phyloP scores from a whole-genome alignment of 2,113 vertebrate genomes.

The Neodon shergylaensis region DNA sequence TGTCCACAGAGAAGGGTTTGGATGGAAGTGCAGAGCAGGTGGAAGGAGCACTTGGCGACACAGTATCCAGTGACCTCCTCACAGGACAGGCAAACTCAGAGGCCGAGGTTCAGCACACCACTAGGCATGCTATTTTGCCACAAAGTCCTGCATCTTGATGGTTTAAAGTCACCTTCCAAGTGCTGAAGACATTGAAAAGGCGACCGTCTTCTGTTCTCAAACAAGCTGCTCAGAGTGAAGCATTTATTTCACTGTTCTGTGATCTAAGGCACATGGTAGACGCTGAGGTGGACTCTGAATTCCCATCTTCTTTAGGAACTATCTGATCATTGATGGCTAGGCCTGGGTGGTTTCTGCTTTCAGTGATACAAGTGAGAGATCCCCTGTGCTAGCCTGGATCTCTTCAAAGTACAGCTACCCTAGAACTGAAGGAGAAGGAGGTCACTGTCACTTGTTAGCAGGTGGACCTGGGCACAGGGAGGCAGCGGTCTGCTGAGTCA shows the following conservation, averaged over 20 bases:
- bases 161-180: not conserved
- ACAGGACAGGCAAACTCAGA: not conserved
- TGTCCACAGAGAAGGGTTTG: not conserved
- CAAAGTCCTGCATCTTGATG: not conserved
- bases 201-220: not conserved
- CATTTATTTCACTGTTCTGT: slow-evolving; percentile 4
- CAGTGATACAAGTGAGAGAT: not conserved
- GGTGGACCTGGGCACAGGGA: not conserved
- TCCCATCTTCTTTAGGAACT: not conserved
- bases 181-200: not conserved
- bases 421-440: not conserved
- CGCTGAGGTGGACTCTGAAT: not conserved
- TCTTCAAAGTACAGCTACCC: not conserved
- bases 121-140: not conserved
- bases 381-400: not conserved
- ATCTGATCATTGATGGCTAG: no score
- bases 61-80: not conserved
- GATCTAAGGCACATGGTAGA: not conserved
- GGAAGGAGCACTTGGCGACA: not conserved
- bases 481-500: not conserved
- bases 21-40: not conserved
- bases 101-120: not conserved
- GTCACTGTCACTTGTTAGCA: not conserved
- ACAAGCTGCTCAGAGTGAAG: slow-evolving; percentile 1
- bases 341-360: not conserved